Conservation (phyloP, 1,140 invertebrate species). For the Lasaia peninsularis region DNA sequence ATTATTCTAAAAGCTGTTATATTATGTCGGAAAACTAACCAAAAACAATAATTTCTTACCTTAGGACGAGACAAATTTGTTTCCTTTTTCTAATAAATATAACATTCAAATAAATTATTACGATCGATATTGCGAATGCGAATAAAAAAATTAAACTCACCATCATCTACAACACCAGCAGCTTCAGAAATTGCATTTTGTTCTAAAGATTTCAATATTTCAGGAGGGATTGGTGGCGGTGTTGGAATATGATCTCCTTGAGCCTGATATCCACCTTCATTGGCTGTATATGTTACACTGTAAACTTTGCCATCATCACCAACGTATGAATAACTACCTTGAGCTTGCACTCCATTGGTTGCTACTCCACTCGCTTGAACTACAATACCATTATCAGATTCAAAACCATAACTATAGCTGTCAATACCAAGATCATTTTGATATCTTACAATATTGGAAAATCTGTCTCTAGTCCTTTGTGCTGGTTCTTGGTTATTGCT, state of each 20-base stretch:
- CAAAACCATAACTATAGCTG: conserved; percentile 76
- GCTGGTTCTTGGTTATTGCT: conserved; percentile 16
- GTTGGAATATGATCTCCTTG: conserved; percentile 81
- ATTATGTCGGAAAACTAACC: too few relatives aligned
- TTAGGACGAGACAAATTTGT: too few relatives aligned
- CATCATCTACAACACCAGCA: conserved; percentile 52
- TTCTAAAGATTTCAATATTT: conserved; percentile 80
- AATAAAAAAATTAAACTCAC: conserved; percentile 40
- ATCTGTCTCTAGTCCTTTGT: conserved; percentile 30
- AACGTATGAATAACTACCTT: conserved; percentile 81
- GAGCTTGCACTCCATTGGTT: conserved; percentile 44
- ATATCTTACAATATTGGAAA: conserved; percentile 40
- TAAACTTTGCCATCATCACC: conserved; percentile 81
- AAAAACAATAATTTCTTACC: too few relatives aligned
- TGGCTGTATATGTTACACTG: conserved; percentile 80
- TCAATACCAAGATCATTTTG: conserved; percentile 41
- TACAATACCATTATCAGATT: conserved; percentile 81
- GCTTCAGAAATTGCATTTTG: conserved; percentile 58
- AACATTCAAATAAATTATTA: too few relatives aligned
- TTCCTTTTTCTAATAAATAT: too few relatives aligned
- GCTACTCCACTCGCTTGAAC: conserved; percentile 69
- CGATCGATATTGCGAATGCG: too few relatives aligned
- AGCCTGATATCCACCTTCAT: conserved; percentile 77
- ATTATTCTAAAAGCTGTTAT: too few relatives aligned
- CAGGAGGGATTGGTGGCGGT: conserved; percentile 84